Evolutionary conservation across 2,797 vertebrate genomes (phyloP).

Genomic region (Spinibarbus caldwelli): DNA sequence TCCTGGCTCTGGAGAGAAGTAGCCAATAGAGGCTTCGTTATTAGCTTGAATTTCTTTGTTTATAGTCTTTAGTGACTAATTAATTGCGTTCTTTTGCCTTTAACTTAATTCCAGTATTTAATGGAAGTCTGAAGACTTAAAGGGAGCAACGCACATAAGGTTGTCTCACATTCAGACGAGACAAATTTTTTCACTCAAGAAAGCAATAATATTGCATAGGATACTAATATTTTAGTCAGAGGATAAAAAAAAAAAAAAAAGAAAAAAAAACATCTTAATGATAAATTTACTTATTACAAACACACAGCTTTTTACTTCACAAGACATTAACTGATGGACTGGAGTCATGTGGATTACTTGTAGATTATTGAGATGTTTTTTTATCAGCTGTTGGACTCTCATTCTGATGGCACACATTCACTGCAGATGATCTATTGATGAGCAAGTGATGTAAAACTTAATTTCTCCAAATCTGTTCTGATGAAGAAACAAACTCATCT

Average conservation of each 20-base stretch:
- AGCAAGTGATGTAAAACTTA: neutral
- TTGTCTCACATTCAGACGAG: constrained; percentile 6
- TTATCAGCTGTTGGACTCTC: neutral
- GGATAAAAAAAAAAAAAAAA: no score
- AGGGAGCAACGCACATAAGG: constrained; percentile 33
- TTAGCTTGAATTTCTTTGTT: constrained; percentile 42
- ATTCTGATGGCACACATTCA: neutral
- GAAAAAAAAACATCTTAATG: no score
- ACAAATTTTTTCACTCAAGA: no score
- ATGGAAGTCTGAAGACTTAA: constrained; percentile 47
- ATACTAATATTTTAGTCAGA: neutral
- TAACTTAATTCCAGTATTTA: constrained; percentile 44
- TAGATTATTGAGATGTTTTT: neutral
- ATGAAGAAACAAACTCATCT: neutral
- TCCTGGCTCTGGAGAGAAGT: constrained; percentile 20
- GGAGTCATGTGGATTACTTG: neutral
- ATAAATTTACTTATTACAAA: neutral
- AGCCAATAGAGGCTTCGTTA: constrained; percentile 40
- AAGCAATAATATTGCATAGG: neutral
- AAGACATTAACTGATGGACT: neutral
- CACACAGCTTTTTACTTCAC: neutral
- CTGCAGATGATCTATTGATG: no score
- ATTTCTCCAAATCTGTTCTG: neutral
- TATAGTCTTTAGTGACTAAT: constrained; percentile 49
- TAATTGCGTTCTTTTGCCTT: constrained; percentile 48